Evolutionary conservation across 1,140 invertebrate species (phyloP), one percentile per base, ranked within the genome.

Genomic region (Hormaphis cornu): DNA sequence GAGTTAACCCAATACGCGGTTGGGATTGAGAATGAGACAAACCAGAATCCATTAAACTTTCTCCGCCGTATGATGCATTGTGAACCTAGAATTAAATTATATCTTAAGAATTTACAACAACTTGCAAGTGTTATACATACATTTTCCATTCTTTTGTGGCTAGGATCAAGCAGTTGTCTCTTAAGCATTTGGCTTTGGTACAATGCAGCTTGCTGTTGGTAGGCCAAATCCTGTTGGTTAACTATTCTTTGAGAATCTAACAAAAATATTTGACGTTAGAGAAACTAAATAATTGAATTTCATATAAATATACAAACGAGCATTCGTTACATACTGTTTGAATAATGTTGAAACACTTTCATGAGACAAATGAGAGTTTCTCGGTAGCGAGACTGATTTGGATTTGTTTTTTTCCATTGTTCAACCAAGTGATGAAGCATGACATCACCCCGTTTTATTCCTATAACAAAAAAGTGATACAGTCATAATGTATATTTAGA

Each of bases 351-450:
- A 30, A 72, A 69, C 3, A 73, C 69, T 74, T 85, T 86, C 30
- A 88, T 77, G 71, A 90, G 89, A 50, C 84, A 84, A 33, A 84
- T 80, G 70, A 90, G 80, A 70, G 89, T 79, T 71, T 91, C 88
- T 40, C 86, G 83, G 72, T 89, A 86, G 18, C 84, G 84, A 75
- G 81, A 84, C 74, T 87, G 86, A 79, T 85, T 83, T 12, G 81
- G 85, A 0, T 86, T 85, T 78, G 87, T 89, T 77, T 83, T 82
- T 73, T 81, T 79, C 22, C 89, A 78, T 76, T 91, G 88, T 74
- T 90, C 87, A 73, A 88, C 83, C 44, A 90, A 78, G 75, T 87
- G 83, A 73, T 86, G 84, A 24, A 82, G 82, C 1, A 86, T 87
- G n/a, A 90, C 85, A 76, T 89, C 86, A 58, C 87, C 88, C 24